These are phyloP conservation scores for Campylorhamphus procurvoides DNA, from an alignment of 2,113 vertebrate species.

Conservation along the genomic window DNA sequence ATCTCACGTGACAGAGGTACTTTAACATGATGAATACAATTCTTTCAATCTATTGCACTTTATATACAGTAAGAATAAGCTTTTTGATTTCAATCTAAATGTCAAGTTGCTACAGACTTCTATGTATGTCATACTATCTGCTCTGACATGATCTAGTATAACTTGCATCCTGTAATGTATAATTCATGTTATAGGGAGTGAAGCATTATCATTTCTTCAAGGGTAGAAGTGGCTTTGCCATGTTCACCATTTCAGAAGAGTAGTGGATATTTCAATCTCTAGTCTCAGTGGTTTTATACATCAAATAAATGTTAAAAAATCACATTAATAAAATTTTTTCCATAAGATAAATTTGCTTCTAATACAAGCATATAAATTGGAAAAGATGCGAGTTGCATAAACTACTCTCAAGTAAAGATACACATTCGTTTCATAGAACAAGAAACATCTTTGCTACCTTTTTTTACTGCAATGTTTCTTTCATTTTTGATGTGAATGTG, in stretches of 20 bases:
- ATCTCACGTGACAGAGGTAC: neutral
- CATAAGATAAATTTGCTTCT: neutral
- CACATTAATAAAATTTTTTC: neutral
- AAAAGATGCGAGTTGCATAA: neutral
- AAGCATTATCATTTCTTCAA: neutral
- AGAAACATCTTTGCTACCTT: neutral
- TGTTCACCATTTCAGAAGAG: neutral
- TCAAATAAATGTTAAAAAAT: neutral
- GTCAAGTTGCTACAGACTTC: neutral
- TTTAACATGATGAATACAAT: neutral
- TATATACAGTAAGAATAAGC: neutral
- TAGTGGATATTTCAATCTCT: neutral
- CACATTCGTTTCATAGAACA: neutral
- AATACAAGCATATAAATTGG: neutral
- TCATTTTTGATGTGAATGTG: neutral
- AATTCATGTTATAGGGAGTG: neutral
- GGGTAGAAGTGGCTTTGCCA: neutral
- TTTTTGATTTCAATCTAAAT: neutral
- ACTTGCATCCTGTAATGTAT: neutral
- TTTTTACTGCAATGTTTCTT: neutral
- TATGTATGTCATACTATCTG: neutral
- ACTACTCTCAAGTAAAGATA: neutral
- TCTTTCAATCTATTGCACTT: neutral
- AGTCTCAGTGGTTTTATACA: neutral
- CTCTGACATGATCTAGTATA: neutral